Conservation (phyloP, 1,140 invertebrate genomes). For the Cydia pomonella region DNA sequence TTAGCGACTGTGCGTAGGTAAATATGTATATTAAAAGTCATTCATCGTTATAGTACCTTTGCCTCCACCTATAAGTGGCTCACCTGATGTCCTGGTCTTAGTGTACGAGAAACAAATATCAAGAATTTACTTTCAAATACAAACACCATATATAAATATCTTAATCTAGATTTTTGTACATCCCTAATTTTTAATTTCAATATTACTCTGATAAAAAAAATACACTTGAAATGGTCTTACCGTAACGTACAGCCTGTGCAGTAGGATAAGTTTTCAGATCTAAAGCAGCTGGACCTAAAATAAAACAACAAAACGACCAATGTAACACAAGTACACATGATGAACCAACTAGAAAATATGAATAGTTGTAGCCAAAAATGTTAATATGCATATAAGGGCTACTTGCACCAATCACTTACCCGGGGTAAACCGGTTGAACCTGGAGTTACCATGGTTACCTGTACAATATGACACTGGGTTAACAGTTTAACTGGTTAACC, state of each 20-base stretch:
- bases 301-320: conserved; percentile 10
- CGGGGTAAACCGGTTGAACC: too few species aligned
- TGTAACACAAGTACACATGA: not conserved
- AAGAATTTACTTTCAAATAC: conserved; percentile 4
- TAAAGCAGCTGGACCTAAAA: conserved; percentile 65
- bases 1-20: too few species aligned
- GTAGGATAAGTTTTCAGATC: conserved; percentile 88
- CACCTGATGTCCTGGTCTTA: conserved; percentile 34
- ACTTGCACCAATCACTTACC: too few species aligned
- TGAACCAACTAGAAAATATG: too few species aligned
- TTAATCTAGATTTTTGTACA: not conserved
- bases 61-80: conserved; percentile 21
- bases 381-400: too few species aligned
- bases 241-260: conserved; percentile 89
- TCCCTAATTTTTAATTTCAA: not conserved
- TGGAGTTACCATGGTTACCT: too few species aligned
- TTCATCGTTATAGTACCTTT: not conserved
- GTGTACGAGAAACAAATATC: conserved; percentile 14
- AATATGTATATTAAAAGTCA: not conserved
- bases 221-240: conserved; percentile 80
- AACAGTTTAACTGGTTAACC: too few species aligned
- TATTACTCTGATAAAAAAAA: not conserved
- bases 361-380: too few species aligned
- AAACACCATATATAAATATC: not conserved
- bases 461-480: too few species aligned